Conservation (phyloP, 2,797 vertebrate genomes). For the Geotrypetes seraphini region DNA sequence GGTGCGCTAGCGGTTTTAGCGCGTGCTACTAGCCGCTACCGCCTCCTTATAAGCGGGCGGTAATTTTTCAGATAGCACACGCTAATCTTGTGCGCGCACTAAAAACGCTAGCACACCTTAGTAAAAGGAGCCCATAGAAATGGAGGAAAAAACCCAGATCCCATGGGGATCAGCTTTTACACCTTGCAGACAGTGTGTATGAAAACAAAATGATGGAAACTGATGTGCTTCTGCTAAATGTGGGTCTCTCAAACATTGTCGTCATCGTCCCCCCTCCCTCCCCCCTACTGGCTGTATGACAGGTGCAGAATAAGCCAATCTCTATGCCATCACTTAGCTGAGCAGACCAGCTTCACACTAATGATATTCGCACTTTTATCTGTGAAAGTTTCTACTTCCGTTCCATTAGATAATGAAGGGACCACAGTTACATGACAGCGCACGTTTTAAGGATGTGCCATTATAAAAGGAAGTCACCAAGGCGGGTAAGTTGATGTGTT, state of each 20-base stretch:
- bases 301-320: background rate
- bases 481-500: no score
- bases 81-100: no score
- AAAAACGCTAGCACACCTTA: no score
- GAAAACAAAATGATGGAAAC: fast-evolving
- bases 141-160: background rate
- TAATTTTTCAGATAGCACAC: no score
- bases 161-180: background rate
- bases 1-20: no score
- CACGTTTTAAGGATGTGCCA: background rate
- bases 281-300: slow-evolving; percentile 2
- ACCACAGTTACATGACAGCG: background rate
- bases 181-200: background rate
- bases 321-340: background rate
- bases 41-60: no score
- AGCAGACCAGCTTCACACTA: background rate
- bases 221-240: background rate
- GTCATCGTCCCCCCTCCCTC: no score
- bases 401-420: background rate
- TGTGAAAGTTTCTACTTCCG: slow-evolving; percentile 20
- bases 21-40: no score
- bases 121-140: no score
- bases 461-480: no score
- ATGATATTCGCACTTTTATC: background rate
- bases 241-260: background rate